Base-by-base conservation (phyloP, 2,113 vertebrate species). In the Pygoscelis adeliae region DNA sequence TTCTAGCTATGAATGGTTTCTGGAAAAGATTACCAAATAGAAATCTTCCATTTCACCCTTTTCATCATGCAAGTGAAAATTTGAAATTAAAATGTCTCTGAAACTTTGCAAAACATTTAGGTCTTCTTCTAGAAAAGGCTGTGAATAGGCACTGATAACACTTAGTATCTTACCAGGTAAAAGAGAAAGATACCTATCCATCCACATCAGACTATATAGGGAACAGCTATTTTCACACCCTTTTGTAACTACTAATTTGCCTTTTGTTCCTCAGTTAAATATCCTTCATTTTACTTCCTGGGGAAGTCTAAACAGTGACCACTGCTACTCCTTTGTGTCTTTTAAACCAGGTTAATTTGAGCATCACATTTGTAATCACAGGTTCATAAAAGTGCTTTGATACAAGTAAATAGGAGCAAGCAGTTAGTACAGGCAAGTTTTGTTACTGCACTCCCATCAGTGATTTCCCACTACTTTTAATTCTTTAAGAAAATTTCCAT, bases 161-260 rank as follows among this genome's bases (percentile, higher is more conserved):
- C 7, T 13, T 44, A 59, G 5, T 29, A 49, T 30, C 26, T 93
- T 74, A 90, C 44, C 26, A 59, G 78, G 87, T 92, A 90, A 93
- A 96, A 93, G 87, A 78, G 58, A 96, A 93, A 38, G 59, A 65
- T 27, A 58, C 5, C 5, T 52, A 42, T 30, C 13, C 2, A 5
- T 29, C 58, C 6, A 7, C n/a, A 66, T 49, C 56, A 76, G 56
- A 59, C 32, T 44, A 53, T n/a, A 53, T 9, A 42, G 70, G 44
- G 66, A 95, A 80, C 92, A 96, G 73, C 87, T 93, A 79, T 96
- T 97, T 96, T 94, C 88, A 91, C 62, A 90, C 46, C 56, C 55
- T 15, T 87, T 89, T 80, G 12, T 83, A 91, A 82, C 13, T 32
- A 53, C 65, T 59, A 56, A 66, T 77, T 91, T 84, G 52, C n/a